A percentile compares a stretch with the other conserved stretches of the same genome.
These are phyloP conservation scores for Chrysina gloriosa DNA, from an alignment of 2,888 invertebrate species.

Conservation along the genomic window DNA sequence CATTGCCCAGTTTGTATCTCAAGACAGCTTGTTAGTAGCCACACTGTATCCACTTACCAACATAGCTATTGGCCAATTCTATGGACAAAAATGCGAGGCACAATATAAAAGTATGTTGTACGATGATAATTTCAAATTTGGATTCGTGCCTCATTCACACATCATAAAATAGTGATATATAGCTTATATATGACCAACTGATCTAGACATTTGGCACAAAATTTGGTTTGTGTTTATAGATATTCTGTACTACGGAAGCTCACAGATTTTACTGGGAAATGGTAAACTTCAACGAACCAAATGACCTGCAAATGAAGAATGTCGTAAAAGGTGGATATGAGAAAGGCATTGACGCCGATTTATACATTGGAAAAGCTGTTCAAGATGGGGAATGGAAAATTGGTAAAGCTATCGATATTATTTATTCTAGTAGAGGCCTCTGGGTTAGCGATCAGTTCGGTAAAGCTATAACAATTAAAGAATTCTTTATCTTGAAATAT, in stretches of 20 bases:
- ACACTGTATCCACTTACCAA: slow-evolving; percentile 1
- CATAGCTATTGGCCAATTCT: neutral
- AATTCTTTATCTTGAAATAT: too few species aligned
- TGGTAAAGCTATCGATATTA: neutral
- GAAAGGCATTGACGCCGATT: neutral
- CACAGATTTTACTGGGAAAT: neutral
- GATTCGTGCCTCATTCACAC: too few species aligned
- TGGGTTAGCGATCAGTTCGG: too few species aligned
- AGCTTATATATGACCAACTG: too few species aligned
- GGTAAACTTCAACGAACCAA: neutral
- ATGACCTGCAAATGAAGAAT: neutral
- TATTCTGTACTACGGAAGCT: neutral
- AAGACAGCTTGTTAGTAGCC: neutral
- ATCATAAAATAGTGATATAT: too few species aligned
- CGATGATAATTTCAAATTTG: too few species aligned
- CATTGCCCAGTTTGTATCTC: neutral
- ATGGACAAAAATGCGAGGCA: neutral
- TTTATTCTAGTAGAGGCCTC: too few species aligned
- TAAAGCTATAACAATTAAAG: too few species aligned
- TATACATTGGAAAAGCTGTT: neutral
- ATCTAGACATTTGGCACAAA: too few species aligned
- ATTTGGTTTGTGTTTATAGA: too few species aligned
- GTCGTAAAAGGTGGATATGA: neutral
- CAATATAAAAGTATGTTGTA: slow-evolving; percentile 21
- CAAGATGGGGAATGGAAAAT: neutral